These are phyloP conservation scores for Merops nubicus DNA, from an alignment of 2,113 vertebrate species.

Conservation along the genomic window DNA sequence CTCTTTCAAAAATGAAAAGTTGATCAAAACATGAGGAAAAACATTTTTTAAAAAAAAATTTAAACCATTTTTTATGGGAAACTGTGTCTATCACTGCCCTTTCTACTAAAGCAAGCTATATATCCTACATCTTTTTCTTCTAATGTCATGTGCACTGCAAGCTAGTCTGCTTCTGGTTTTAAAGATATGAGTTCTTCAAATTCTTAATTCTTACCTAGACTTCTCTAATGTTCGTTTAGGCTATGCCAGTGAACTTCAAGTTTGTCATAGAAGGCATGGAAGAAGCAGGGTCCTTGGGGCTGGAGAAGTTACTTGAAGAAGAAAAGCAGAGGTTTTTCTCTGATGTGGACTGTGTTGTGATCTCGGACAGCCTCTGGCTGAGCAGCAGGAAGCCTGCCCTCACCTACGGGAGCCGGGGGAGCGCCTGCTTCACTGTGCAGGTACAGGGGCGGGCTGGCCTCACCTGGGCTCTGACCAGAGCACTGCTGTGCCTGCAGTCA, in stretches of 20 bases:
- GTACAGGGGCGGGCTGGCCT: no score
- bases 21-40: not conserved
- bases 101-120: not conserved
- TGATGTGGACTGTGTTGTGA: conserved; percentile 75
- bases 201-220: not conserved
- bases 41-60: no score
- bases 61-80: not conserved
- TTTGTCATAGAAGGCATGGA: conserved; percentile 84
- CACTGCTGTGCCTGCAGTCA: not conserved
- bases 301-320: conserved; percentile 68
- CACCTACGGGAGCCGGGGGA: conserved; percentile 76
- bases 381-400: conserved; percentile 74
- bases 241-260: conserved; percentile 80
- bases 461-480: no score
- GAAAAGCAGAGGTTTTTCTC: conserved; percentile 75
- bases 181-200: not conserved
- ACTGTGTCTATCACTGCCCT: not conserved
- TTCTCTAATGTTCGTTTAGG: conserved; percentile 45
- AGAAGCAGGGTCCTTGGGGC: conserved; percentile 77
- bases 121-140: not conserved
- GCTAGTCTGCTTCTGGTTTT: not conserved
- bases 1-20: not conserved
- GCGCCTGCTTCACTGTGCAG: conserved; percentile 79
- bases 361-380: conserved; percentile 81
- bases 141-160: not conserved